phyloP scores from a whole-genome alignment of 2,113 vertebrate genomes.

The Nycticebus coucang region DNA sequence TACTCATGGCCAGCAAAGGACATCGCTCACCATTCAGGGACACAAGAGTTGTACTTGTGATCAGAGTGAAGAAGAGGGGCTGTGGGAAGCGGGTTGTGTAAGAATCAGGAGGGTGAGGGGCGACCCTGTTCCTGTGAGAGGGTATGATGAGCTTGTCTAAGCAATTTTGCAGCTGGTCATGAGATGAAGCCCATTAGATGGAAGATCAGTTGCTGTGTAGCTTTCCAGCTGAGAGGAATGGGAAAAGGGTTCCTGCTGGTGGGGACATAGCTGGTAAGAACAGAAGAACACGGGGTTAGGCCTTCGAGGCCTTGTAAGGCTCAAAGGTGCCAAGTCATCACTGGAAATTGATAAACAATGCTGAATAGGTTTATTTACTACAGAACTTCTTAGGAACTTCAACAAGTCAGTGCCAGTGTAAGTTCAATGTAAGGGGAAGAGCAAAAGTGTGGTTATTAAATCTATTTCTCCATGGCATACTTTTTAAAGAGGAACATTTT shows the following conservation, averaged over 20 bases:
- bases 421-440: background rate
- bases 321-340: background rate
- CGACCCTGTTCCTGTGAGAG: no score
- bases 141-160: background rate
- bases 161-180: background rate
- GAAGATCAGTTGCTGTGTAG: background rate
- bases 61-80: background rate
- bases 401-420: background rate
- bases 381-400: background rate
- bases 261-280: background rate
- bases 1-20: background rate
- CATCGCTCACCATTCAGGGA: no score
- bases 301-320: no score
- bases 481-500: background rate
- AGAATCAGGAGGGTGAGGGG: background rate
- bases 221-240: background rate
- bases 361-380: background rate
- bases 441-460: background rate
- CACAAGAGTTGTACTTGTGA: no score
- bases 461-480: background rate
- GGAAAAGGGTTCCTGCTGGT: background rate
- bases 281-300: no score
- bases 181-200: background rate
- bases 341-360: background rate
- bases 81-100: background rate